Conservation (phyloP, 2,888 invertebrate genomes). For the Callyntrura guangdongensis region DNA sequence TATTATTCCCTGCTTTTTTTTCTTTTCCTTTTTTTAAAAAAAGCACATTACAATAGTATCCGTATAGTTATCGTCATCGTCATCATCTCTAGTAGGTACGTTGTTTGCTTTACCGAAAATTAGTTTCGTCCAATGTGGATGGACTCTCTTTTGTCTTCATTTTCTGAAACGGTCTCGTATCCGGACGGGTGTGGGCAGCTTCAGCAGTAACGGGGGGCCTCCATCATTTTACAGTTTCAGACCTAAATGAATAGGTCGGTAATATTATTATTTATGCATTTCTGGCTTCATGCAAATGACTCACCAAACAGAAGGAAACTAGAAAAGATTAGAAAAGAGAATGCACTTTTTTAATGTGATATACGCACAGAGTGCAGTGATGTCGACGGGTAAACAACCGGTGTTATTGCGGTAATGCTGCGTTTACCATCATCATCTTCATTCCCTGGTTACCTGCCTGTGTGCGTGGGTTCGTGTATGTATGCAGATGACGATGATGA, state of each 20-base stretch:
- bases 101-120: slow-evolving; percentile 70
- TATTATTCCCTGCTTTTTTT: neutral
- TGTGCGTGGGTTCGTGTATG: too few relatives aligned
- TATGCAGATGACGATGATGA: slow-evolving; percentile 56
- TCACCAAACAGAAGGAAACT: too few relatives aligned
- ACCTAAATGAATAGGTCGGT: too few relatives aligned
- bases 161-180: too few relatives aligned
- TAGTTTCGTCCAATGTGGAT: slow-evolving; percentile 22
- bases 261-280: slow-evolving; percentile 13
- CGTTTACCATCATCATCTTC: neutral
- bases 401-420: neutral
- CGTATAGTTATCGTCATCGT: neutral
- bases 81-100: neutral
- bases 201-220: neutral
- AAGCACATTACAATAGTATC: too few relatives aligned
- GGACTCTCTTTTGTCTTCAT: neutral
- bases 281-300: slow-evolving; percentile 73
- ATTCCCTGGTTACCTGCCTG: neutral
- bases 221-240: too few relatives aligned
- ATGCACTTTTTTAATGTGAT: slow-evolving; percentile 57
- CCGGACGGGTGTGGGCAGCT: neutral
- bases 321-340: too few relatives aligned
- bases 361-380: too few relatives aligned
- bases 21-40: neutral
- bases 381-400: slow-evolving; percentile 16